Evolutionary conservation across 2,888 invertebrate genomes (phyloP).

Genomic region (Stenotaenia linearis): DNA sequence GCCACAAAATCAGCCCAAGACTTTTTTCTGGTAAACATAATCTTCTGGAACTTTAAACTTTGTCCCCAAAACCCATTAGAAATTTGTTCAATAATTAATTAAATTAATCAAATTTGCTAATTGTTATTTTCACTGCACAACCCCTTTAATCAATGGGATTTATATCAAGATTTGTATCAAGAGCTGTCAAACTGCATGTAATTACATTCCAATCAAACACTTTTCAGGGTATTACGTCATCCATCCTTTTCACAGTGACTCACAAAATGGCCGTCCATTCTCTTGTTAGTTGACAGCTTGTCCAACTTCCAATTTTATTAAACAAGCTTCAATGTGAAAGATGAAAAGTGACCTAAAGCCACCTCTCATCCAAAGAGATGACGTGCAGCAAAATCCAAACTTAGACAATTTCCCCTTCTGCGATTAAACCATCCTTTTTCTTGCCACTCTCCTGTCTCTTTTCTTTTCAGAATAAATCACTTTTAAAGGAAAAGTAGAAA

Average conservation of each 20-base stretch:
- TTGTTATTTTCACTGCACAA: too few relatives aligned
- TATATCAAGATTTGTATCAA: not conserved
- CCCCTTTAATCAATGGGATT: too few relatives aligned
- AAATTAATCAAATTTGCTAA: too few relatives aligned
- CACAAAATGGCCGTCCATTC: not conserved
- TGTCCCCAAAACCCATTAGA: too few relatives aligned
- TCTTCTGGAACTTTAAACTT: too few relatives aligned
- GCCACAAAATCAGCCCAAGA: too few relatives aligned
- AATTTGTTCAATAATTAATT: too few relatives aligned
- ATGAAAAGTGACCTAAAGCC: not conserved
- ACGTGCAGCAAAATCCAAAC: not conserved
- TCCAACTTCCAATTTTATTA: not conserved
- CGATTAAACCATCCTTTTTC: too few relatives aligned
- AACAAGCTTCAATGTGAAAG: not conserved
- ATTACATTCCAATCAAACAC: not conserved
- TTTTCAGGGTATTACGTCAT: not conserved
- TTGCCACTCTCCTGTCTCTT: too few relatives aligned
- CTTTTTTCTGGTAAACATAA: too few relatives aligned
- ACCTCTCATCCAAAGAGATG: not conserved
- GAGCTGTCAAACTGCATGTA: not conserved
- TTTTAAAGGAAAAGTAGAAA: too few relatives aligned
- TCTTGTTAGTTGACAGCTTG: not conserved
- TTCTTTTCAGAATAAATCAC: too few relatives aligned
- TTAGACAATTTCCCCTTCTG: not conserved
- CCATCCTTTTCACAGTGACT: not conserved